Evolutionary conservation across 2,888 invertebrate genomes (phyloP).

Genomic region (Chydorus sphaericus): DNA sequence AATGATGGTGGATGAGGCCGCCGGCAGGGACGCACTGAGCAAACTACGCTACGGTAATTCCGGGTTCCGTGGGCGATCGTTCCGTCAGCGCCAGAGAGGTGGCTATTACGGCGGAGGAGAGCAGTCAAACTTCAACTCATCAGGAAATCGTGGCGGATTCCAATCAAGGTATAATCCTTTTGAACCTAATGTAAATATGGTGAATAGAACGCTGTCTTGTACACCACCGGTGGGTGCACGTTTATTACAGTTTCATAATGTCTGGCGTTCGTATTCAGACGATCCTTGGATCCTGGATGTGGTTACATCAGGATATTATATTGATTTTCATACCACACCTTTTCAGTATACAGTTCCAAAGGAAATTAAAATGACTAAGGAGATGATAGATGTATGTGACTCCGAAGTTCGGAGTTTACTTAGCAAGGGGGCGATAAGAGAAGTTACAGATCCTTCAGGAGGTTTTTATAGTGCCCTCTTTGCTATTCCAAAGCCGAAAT

Average conservation of each 20-base stretch:
- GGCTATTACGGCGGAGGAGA: no score
- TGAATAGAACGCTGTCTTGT: no score
- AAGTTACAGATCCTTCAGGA: neutral
- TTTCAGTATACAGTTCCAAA: neutral
- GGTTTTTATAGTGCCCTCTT: constrained; percentile 15
- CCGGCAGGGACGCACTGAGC: no score
- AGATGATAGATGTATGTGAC: neutral
- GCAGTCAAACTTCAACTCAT: no score
- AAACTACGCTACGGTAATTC: no score
- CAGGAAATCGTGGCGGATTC: no score
- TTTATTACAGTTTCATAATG: neutral
- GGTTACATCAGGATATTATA: neutral
- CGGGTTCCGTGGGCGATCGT: no score
- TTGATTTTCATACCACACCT: neutral
- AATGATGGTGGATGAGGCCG: no score
- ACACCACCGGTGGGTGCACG: neutral
- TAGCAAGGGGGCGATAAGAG: neutral
- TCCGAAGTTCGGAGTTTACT: neutral
- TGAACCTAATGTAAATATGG: no score
- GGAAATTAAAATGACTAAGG: neutral
- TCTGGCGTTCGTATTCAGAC: neutral
- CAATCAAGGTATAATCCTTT: no score
- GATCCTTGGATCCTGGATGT: neutral
- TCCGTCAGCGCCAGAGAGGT: no score
- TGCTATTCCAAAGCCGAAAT: constrained; percentile 15